Base-by-base conservation (phyloP, 2,113 vertebrate genomes). In the Mola mola region DNA sequence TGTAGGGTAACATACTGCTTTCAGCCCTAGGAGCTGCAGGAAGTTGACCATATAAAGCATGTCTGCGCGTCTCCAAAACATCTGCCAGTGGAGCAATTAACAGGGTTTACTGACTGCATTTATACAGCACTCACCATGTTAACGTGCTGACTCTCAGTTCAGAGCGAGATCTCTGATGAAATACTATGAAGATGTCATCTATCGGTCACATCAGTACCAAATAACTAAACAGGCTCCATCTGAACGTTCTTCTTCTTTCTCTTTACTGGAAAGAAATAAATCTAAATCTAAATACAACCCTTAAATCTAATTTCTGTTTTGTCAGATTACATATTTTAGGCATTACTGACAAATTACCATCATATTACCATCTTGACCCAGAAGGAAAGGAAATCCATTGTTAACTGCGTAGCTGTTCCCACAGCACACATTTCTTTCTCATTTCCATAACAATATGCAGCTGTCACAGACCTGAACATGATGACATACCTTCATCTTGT, bases 31-130 rank as follows among this genome's bases (percentile, higher is more conserved):
- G 48, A 37, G 17, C 36, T 25, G 19, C 46, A 25, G 5, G n/a
- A 40, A 10, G 33, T 12, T 13, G 15, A 28, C 31, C 48, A 7
- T 5, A 12, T 17, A 53, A 53, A 55, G 17, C 25, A 20, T 5
- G 33, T 31, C n/a, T n/a, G n/a, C 66, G 49, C 48, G 10, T 65
- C 53, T 52, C 20, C 24, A 34, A 37, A 70, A 65, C 66, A 65
- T 70, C 40, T 70, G 73, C 59, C 38, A 48, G 40, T 53, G 59
- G 73, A 71, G 36, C 60, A 77, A 60, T 76, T 65, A 34, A 13
- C 16, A 48, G 1, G 52, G 40, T 58, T 53, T 34, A 76, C 33
- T 65, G 20, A 24, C 15, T 40, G 36, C 29, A 25, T 66, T 11
- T 16, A 25, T 16, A 9, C 11, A 29, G 43, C 29, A 15, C 38